Evolutionary conservation across 1,140 invertebrate species (phyloP), one percentile per base, ranked within the genome.

Genomic region (Ditylenchus dipsaci): DNA sequence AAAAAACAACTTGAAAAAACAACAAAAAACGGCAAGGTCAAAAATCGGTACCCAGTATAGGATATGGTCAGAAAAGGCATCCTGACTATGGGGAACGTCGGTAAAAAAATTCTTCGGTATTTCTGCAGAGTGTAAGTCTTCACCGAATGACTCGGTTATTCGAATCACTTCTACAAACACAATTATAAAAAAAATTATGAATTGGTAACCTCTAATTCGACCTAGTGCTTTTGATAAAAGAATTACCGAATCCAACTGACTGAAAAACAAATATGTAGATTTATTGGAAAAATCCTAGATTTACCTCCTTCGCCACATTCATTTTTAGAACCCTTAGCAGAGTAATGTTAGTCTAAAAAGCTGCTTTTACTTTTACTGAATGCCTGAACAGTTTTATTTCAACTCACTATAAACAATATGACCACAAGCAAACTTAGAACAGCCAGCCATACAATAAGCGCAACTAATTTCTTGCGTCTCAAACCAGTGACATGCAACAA

Each of bases 241-340:
- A 38, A 11, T 38, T 38, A 38, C 49, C 62, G 49, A 30, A 76
- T 21, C 21, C 62, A 73, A 47, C 63, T 72, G 76, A 76, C 49
- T 53, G 15, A 53, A 53, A 21, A 53, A 26, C 3, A 38, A 38
- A 38, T 3, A 11, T 38, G 33, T 53, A 7, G 8, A 53, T 53
- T 53, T 26, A 26, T 53, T 53, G n/a, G 3, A 26, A 5, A 21
- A 53, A 21, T 13, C 11, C 43, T 13, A 45, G 43, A 21, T 3
- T 19, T 17, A 53, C 49, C 78, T 49, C 74, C 74, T 26, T 68
- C 56, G 26, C 30, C 23, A 60, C 38, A 68, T 38, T 38, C 74
- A 76, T 76, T 78, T 74, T 62, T 9, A 76, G 65, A 0, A 68
- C 74, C 19, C 59, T 56, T 26, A 75, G 75, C n/a, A 75, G 63